These are phyloP conservation scores for Theodoxus fluviatilis DNA, from an alignment of 2,888 invertebrate genomes.

Conservation along the genomic window DNA sequence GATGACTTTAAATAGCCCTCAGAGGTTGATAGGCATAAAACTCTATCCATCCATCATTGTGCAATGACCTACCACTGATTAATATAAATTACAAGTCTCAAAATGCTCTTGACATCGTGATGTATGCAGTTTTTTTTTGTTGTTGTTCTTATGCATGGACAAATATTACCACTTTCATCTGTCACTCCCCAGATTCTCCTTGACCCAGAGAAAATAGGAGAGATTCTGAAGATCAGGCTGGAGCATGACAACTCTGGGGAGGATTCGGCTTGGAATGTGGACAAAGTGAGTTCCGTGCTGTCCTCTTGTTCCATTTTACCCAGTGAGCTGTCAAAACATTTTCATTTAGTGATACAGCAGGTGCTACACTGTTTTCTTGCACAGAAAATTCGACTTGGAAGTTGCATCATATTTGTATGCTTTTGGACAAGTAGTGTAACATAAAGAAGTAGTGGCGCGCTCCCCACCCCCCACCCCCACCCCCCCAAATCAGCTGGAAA, in stretches of 20 bases:
- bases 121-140: background rate
- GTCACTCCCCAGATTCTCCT: slow-evolving; percentile 41
- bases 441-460: too few relatives aligned
- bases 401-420: background rate
- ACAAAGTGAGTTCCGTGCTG: slow-evolving; percentile 40
- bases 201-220: slow-evolving; percentile 50
- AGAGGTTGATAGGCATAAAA: too few relatives aligned
- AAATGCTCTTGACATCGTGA: background rate
- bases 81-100: background rate
- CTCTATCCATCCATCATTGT: too few relatives aligned
- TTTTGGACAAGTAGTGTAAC: too few relatives aligned
- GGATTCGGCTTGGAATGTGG: slow-evolving; percentile 47
- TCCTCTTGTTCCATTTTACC: background rate
- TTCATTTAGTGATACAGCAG: background rate
- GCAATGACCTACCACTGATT: too few relatives aligned
- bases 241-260: slow-evolving; percentile 52
- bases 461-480: too few relatives aligned
- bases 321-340: background rate
- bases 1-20: too few relatives aligned
- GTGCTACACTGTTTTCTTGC: too few relatives aligned
- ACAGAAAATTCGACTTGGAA: background rate
- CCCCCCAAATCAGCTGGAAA: too few relatives aligned
- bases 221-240: slow-evolving; percentile 55
- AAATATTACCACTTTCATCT: background rate
- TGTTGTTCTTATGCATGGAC: background rate